phyloP scores from a whole-genome alignment of 2,888 invertebrate species.

The Bugula neritina region DNA sequence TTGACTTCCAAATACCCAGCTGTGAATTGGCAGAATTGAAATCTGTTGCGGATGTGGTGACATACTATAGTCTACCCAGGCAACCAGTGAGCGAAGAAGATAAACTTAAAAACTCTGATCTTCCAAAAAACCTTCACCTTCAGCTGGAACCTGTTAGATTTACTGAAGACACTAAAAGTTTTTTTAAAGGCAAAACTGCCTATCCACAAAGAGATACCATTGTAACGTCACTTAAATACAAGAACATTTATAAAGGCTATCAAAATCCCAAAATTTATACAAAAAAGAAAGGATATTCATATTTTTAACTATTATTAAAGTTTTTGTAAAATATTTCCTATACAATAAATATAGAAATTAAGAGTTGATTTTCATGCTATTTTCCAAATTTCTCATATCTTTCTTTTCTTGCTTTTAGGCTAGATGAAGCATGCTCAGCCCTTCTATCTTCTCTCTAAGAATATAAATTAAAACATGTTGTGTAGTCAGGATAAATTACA shows the following conservation, averaged over 20 bases:
- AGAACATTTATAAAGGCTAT: conserved; percentile 72
- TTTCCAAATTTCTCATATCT: conserved; percentile 17
- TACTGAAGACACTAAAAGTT: conserved; percentile 72
- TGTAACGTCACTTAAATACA: conserved; percentile 74
- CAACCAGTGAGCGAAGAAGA: conserved; percentile 39
- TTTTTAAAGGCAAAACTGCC: conserved; percentile 69
- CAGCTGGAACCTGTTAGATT: conserved; percentile 75
- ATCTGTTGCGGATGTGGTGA: conserved; percentile 58
- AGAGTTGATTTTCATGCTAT: neutral
- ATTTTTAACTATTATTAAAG: neutral
- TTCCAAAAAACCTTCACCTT: conserved; percentile 82
- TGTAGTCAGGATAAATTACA: too few relatives aligned
- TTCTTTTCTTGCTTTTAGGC: neutral
- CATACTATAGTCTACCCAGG: conserved; percentile 41
- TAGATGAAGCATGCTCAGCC: neutral
- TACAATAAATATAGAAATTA: neutral
- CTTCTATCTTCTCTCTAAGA: neutral
- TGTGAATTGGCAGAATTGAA: conserved; percentile 70
- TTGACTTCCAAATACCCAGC: conserved; percentile 75
- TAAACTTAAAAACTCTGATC: conserved; percentile 54
- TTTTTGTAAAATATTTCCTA: neutral
- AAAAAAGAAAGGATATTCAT: neutral
- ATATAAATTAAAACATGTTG: too few relatives aligned
- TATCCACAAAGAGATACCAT: conserved; percentile 78
- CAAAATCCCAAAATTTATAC: conserved; percentile 58